Percentiles rank a stretch among this genome's conserved stretches.
Evolutionary conservation across 2,797 vertebrate genomes (phyloP).

Genomic region (Alfaro cultratus): DNA sequence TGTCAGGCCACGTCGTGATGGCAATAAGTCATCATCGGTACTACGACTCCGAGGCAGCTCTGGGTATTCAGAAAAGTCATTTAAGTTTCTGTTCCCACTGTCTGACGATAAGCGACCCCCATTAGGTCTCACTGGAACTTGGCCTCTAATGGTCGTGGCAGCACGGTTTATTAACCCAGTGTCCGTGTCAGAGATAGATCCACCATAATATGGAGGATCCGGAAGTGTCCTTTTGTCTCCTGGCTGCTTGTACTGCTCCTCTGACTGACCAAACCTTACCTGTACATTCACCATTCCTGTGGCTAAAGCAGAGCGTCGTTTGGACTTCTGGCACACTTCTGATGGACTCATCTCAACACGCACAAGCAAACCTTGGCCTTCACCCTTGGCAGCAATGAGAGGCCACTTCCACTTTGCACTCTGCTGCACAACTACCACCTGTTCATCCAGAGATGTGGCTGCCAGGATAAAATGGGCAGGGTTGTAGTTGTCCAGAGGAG

Average conservation of each 20-base stretch:
- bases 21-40: constrained; percentile 82
- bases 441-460: constrained; percentile 86
- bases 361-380: constrained; percentile 89
- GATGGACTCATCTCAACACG: constrained; percentile 89
- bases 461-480: constrained; percentile 86
- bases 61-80: constrained; percentile 90
- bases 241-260: constrained; percentile 82
- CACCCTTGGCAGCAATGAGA: constrained; percentile 84
- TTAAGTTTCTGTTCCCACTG: constrained; percentile 81
- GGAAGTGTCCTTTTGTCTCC: constrained; percentile 84
- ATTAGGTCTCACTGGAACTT: constrained; percentile 75
- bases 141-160: constrained; percentile 82
- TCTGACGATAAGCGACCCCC: constrained; percentile 79
- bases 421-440: constrained; percentile 79
- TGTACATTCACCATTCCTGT: constrained; percentile 83
- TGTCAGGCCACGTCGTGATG: constrained; percentile 84
- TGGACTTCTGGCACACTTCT: constrained; percentile 88
- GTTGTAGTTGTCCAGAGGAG: constrained; percentile 91
- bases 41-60: constrained; percentile 82
- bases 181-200: constrained; percentile 82
- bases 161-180: constrained; percentile 79
- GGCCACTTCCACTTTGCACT: constrained; percentile 82
- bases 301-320: constrained; percentile 84
- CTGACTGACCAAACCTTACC: constrained; percentile 85
- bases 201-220: constrained; percentile 78